Evolutionary conservation across 2,888 invertebrate species (phyloP), one percentile per base, ranked within the genome.

Genomic region (Apodemia mormo): DNA sequence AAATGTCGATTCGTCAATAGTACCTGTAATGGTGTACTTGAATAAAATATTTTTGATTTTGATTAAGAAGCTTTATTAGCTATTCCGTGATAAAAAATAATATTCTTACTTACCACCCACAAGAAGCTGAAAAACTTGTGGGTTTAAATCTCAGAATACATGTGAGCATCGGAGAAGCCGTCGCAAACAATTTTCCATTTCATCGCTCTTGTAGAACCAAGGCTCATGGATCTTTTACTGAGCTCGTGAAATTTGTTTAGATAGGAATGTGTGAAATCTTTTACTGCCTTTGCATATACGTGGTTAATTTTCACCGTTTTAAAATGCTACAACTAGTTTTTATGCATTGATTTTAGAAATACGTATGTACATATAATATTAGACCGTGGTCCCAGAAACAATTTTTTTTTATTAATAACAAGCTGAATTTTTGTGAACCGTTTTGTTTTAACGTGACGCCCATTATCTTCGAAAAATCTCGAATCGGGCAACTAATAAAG

Each of bases 101-200:
- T n/a, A 7, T 52, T 7, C 14, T 52, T 54, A 54, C 52, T 37
- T 10, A 5, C 29, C 8, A 64, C 30, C 6, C 33, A 64, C 37
- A 37, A 33, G 37, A 73, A 72, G 70, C 68, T 73, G 70, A 70
- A 75, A 73, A 70, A 72, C 70, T 75, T 74, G 70, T 70, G 66
- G 72, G 73, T 68, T 52, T 68, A 54, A 66, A 65, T 65, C 54
- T 69, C 43, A n/a, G 14, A 52, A 67, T 66, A 67, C 49, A 66
- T 49, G 67, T 61, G 68, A 72, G 72, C 74, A 70, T 75, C 73
- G 68, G 61, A 70, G 65, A 71, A 72, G 71, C 69, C 73, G 76
- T 77, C 74, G 75, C 79, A 77, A 82, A 80, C 84, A 84, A 81
- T 80, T 80, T 82, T 74, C 79, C 76, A 77, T 77, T 75, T 75